Conservation (phyloP, 2,113 vertebrate genomes). For the Petrocephalus microphthalmus region DNA sequence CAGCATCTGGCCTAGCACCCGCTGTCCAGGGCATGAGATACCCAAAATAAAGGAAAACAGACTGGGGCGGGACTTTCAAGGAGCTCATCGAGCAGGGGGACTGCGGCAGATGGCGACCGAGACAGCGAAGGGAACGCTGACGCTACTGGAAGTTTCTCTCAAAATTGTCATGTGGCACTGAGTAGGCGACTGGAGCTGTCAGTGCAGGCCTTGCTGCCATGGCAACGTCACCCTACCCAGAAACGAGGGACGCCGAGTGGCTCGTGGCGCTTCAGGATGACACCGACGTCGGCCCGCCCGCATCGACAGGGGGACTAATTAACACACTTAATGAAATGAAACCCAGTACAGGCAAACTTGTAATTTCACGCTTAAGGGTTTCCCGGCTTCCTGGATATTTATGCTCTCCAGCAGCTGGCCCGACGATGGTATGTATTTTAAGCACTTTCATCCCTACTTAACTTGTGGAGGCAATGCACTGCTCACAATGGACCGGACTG, state of each 20-base stretch:
- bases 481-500: not conserved
- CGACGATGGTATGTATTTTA: not conserved
- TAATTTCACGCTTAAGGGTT: not conserved
- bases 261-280: not conserved
- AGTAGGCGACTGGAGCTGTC: constrained; percentile 35
- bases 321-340: constrained; percentile 9
- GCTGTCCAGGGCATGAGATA: not conserved
- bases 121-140: not conserved
- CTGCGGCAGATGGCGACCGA: not conserved
- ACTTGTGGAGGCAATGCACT: not conserved
- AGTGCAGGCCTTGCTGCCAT: constrained; percentile 35
- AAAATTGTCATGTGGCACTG: not conserved
- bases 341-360: not conserved
- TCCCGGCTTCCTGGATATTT: constrained; percentile 7
- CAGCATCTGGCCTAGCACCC: not conserved
- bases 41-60: not conserved
- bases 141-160: not conserved
- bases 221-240: constrained; percentile 31
- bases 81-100: not conserved
- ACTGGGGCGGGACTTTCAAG: not conserved
- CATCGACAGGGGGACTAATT: not conserved
- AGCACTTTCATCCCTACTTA: not conserved
- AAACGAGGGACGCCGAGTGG: not conserved
- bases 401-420: not conserved
- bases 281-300: not conserved